A percentile compares a stretch with the other conserved stretches of the same genome.
Conservation (phyloP, 2,888 invertebrate genomes). For the Mystacides longicornis region DNA sequence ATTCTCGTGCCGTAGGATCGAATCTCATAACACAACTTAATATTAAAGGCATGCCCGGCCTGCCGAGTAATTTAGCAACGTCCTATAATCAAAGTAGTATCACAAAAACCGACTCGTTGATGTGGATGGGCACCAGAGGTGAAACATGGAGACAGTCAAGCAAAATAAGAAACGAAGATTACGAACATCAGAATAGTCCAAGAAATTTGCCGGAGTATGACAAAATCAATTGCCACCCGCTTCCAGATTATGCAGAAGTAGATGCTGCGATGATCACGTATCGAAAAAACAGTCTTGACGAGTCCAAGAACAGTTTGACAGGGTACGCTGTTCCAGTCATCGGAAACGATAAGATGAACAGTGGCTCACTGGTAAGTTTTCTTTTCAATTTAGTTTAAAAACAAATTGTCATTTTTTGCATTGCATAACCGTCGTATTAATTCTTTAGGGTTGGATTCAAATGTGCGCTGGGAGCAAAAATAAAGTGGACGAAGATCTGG, state of each 20-base stretch:
- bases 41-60: conserved; percentile 51
- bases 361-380: conserved; percentile 51
- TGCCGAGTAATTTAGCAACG: conserved; percentile 48
- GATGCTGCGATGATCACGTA: conserved; percentile 48
- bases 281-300: conserved; percentile 42
- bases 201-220: conserved; percentile 38
- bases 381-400: neutral
- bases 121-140: conserved; percentile 53
- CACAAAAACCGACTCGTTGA: conserved; percentile 47
- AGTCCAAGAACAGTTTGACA: conserved; percentile 52
- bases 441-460: conserved; percentile 22
- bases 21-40: conserved; percentile 58
- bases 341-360: conserved; percentile 52
- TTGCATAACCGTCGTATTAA: neutral
- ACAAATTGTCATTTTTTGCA: neutral
- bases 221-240: conserved; percentile 38
- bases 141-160: conserved; percentile 43
- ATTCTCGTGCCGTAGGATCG: conserved; percentile 31
- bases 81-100: conserved; percentile 45
- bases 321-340: conserved; percentile 80
- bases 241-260: conserved; percentile 63
- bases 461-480: conserved; percentile 24
- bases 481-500: conserved; percentile 33
- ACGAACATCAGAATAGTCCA: conserved; percentile 26
- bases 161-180: conserved; percentile 30